Conservation (phyloP, 1,140 invertebrate species). For the Pseudomyrmex flavicornis region DNA sequence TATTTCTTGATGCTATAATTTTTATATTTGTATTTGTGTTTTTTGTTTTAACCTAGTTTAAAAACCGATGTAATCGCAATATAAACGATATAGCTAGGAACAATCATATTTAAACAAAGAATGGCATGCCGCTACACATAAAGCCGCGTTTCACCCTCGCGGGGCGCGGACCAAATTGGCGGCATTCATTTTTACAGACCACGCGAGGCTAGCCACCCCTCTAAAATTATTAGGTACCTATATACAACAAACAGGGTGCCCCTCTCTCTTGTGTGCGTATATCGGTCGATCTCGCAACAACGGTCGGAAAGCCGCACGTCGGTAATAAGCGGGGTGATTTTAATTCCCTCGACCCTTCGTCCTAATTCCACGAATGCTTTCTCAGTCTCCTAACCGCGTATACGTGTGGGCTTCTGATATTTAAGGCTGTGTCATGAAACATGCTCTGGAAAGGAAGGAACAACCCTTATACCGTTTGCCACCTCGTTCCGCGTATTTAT, state of each 20-base stretch:
- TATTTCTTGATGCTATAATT: no score
- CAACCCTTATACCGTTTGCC: conserved; percentile 73
- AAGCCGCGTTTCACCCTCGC: conserved; percentile 12
- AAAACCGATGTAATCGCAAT: background rate
- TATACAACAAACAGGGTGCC: conserved; percentile 38
- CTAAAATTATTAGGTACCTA: conserved; percentile 62
- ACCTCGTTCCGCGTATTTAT: conserved; percentile 76
- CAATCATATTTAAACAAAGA: conserved; percentile 17
- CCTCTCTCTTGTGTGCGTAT: conserved; percentile 28
- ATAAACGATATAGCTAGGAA: background rate
- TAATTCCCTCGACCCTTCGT: conserved; percentile 77
- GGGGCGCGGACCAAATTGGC: conserved; percentile 50
- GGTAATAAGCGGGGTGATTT: conserved; percentile 80
- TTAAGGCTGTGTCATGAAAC: conserved; percentile 33
- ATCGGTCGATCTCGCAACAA: conserved; percentile 74
- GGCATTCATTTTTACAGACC: conserved; percentile 52
- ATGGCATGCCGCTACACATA: conserved; percentile 24
- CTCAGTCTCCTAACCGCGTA: conserved; percentile 10
- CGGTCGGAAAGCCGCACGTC: conserved; percentile 75
- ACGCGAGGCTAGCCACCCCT: conserved; percentile 58
- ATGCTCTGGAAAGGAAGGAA: conserved; percentile 69
- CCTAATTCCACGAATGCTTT: conserved; percentile 78
- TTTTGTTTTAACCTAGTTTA: no score
- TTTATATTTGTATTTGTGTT: no score
- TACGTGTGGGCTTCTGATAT: conserved; percentile 16